These are phyloP conservation scores for Hylaeus anthracinus DNA, from an alignment of 1,140 invertebrate species.

Conservation along the genomic window DNA sequence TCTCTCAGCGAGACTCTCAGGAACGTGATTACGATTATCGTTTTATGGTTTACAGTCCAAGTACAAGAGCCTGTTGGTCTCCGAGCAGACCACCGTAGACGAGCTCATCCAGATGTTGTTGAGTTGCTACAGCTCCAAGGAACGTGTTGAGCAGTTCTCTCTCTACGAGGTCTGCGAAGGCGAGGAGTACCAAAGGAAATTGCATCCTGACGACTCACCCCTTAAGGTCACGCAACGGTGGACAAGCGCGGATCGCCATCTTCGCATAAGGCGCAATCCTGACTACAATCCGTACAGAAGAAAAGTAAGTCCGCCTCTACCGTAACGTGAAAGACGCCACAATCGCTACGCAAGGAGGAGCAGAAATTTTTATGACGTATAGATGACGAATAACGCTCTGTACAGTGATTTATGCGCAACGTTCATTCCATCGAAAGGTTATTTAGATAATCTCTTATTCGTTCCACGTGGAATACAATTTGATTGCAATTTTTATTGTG, in stretches of 20 bases:
- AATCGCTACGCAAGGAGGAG: too few relatives aligned
- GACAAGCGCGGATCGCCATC: conserved; percentile 86
- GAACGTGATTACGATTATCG: not conserved
- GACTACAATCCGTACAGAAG: conserved; percentile 86
- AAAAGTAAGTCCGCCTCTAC: conserved; percentile 75
- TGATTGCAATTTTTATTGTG: too few relatives aligned
- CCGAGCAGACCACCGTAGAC: conserved; percentile 93
- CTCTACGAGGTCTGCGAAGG: conserved; percentile 90
- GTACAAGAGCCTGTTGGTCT: conserved; percentile 95
- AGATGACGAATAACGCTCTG: too few relatives aligned
- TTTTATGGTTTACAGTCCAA: conserved; percentile 85
- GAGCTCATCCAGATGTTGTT: conserved; percentile 92
- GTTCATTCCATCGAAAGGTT: too few relatives aligned
- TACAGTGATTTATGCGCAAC: too few relatives aligned
- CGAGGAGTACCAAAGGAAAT: conserved; percentile 91
- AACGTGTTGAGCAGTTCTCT: conserved; percentile 92
- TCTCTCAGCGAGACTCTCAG: too few relatives aligned
- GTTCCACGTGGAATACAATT: too few relatives aligned
- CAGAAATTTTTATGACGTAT: too few relatives aligned
- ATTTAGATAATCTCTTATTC: too few relatives aligned
- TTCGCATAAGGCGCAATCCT: conserved; percentile 88
- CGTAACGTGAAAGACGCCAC: too few relatives aligned
- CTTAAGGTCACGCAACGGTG: conserved; percentile 91
- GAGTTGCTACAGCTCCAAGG: conserved; percentile 91
- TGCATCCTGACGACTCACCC: conserved; percentile 92